Conservation (phyloP, 2,797 vertebrate genomes). For the Coregonus suidteri region DNA sequence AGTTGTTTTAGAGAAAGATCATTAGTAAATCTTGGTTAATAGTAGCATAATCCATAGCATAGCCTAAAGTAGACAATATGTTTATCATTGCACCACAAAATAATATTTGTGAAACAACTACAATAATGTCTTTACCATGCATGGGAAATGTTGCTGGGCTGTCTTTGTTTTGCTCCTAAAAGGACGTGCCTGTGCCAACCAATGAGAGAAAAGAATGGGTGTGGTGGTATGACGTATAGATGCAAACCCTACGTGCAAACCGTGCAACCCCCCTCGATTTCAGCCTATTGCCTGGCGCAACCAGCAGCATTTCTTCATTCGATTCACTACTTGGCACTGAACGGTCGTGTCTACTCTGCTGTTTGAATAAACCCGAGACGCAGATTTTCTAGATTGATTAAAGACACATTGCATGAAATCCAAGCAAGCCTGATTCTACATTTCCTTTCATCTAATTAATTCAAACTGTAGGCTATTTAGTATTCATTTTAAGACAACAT, state of each 20-base stretch:
- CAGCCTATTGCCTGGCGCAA: neutral
- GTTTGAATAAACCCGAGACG: neutral
- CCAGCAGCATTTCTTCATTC: neutral
- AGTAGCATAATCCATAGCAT: too few species aligned
- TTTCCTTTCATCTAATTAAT: neutral
- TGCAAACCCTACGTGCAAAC: neutral
- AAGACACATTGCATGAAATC: neutral
- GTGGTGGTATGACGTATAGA: neutral
- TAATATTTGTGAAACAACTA: neutral
- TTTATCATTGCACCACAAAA: too few species aligned
- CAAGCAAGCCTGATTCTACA: neutral
- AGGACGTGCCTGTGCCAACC: slow-evolving; percentile 39
- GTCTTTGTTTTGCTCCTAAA: neutral
- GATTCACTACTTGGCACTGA: slow-evolving; percentile 8
- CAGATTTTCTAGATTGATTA: neutral
- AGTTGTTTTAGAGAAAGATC: too few species aligned
- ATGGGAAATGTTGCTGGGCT: neutral
- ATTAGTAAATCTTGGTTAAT: too few species aligned
- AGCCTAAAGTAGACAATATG: too few species aligned
- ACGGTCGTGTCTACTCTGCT: neutral
- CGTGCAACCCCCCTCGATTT: neutral
- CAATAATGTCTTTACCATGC: neutral
- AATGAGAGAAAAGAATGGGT: slow-evolving; percentile 39
- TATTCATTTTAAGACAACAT: slow-evolving; percentile 59
- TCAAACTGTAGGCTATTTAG: neutral